These are phyloP conservation scores for Tenthredo mesomela DNA, from an alignment of 2,888 invertebrate species.

Conservation along the genomic window DNA sequence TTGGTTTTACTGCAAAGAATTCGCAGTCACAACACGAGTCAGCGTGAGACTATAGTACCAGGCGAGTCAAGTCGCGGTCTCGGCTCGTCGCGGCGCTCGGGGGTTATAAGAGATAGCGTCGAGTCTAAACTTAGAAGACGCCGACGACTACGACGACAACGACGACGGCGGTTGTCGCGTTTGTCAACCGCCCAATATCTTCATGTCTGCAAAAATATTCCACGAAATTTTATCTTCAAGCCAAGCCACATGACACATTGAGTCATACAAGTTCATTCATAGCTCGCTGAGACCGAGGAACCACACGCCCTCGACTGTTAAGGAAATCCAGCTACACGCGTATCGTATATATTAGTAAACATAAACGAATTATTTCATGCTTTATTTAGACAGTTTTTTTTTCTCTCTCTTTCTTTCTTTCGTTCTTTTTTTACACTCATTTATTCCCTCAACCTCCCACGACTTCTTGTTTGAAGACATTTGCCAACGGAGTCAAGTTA, in stretches of 20 bases:
- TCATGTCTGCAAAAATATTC: constrained; percentile 52
- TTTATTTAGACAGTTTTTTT: neutral
- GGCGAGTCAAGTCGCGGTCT: constrained; percentile 26
- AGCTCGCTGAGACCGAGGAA: constrained; percentile 32
- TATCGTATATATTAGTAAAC: constrained; percentile 14
- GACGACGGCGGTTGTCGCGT: constrained; percentile 49
- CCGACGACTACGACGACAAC: neutral
- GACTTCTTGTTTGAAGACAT: neutral
- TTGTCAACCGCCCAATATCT: constrained; percentile 51
- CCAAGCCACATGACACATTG: constrained; percentile 47
- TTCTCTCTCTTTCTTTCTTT: neutral
- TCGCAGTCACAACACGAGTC: constrained; percentile 64
- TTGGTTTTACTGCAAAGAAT: constrained; percentile 63
- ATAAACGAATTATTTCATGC: neutral
- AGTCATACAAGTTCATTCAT: constrained; percentile 49
- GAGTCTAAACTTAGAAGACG: constrained; percentile 49
- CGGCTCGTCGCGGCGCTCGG: neutral
- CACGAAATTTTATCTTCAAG: constrained; percentile 51
- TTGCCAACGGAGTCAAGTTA: constrained; percentile 21
- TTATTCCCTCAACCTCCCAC: neutral
- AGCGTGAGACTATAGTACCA: constrained; percentile 22
- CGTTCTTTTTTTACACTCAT: neutral
- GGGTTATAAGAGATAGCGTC: constrained; percentile 42
- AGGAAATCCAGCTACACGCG: constrained; percentile 40
- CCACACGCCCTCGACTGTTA: constrained; percentile 45